A percentile compares a stretch with the other conserved stretches of the same genome.
These are phyloP conservation scores for Notolepis coatsorum DNA, from an alignment of 2,797 vertebrate species.

Conservation along the genomic window DNA sequence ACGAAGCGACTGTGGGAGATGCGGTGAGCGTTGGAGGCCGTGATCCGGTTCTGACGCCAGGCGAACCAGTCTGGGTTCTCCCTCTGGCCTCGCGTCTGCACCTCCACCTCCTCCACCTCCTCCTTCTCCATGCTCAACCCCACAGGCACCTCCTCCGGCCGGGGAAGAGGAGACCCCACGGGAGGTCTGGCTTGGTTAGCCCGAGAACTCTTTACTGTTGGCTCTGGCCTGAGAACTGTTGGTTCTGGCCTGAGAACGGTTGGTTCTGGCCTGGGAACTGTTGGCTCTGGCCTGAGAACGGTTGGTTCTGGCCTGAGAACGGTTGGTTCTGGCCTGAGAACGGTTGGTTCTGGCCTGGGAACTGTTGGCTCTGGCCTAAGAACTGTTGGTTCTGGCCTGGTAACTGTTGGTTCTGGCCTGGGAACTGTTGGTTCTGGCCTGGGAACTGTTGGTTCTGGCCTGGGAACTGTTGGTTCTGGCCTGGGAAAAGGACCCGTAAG, in stretches of 20 bases:
- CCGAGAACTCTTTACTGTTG: no score
- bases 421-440: background rate
- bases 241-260: background rate
- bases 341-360: background rate
- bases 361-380: background rate
- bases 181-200: background rate
- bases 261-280: background rate
- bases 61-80: conserved; percentile 81
- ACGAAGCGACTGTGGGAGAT: conserved; percentile 78
- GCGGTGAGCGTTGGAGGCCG: conserved; percentile 79
- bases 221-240: no score
- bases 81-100: conserved; percentile 81
- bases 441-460: background rate
- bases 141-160: conserved; percentile 36
- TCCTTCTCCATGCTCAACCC: conserved; percentile 11
- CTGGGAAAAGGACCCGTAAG: no score
- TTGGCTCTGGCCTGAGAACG: background rate
- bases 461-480: background rate
- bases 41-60: conserved; percentile 84
- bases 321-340: background rate
- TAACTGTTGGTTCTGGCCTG: background rate
- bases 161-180: background rate
- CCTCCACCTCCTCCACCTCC: conserved; percentile 72
- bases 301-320: background rate
- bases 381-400: background rate